phyloP scores from a whole-genome alignment of 2,888 invertebrate genomes.

The Pseudococcus jackbeardsleyi region DNA sequence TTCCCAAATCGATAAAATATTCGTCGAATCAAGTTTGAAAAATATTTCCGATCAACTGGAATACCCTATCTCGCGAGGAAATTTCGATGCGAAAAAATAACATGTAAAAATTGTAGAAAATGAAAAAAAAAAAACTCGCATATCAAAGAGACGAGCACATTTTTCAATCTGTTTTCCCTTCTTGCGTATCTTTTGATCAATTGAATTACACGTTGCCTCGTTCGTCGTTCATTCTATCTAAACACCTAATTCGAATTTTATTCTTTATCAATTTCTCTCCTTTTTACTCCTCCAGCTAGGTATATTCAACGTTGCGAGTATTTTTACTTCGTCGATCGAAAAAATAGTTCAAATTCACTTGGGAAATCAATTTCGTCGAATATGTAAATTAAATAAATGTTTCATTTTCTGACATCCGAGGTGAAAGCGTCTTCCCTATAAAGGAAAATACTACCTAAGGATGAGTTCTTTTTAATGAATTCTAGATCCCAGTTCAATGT shows the following conservation, averaged over 20 bases:
- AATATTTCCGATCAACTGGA: constrained; percentile 42
- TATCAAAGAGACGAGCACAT: constrained; percentile 50
- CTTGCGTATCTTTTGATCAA: constrained; percentile 40
- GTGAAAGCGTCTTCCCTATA: not conserved
- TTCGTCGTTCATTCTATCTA: constrained; percentile 6
- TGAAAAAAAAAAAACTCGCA: constrained; percentile 49
- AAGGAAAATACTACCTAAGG: constrained; percentile 3
- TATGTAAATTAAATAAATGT: constrained; percentile 55
- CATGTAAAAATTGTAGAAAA: constrained; percentile 48
- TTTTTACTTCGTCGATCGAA: constrained; percentile 46
- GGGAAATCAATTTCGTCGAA: constrained; percentile 54
- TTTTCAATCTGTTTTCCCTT: constrained; percentile 52
- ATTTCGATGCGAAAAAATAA: constrained; percentile 20
- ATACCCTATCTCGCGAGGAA: constrained; percentile 1
- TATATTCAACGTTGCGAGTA: not conserved
- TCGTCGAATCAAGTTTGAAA: constrained; percentile 17
- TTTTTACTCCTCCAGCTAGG: not conserved
- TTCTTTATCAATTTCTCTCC: constrained; percentile 48
- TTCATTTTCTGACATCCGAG: constrained; percentile 49
- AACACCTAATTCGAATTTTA: constrained; percentile 56
- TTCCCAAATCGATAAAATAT: constrained; percentile 47
- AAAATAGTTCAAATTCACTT: constrained; percentile 24
- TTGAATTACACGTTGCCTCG: constrained; percentile 43
- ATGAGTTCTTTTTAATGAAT: constrained; percentile 29
- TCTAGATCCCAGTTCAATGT: not conserved